These are phyloP conservation scores for Chromoteleia sp. DNA, from an alignment of 2,888 invertebrate species.

Conservation along the genomic window DNA sequence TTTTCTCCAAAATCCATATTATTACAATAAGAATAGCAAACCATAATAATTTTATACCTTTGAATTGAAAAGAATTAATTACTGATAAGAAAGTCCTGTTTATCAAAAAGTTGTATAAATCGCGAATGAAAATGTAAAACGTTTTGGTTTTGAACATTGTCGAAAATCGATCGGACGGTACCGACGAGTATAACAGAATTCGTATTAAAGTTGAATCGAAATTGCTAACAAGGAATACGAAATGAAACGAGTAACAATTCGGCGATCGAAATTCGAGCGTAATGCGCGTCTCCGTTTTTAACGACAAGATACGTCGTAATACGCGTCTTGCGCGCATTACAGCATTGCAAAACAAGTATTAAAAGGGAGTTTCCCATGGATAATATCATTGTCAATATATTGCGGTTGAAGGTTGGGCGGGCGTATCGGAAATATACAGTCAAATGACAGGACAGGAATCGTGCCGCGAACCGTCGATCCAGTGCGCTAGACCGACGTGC, in stretches of 20 bases:
- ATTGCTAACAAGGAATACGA: constrained; percentile 1
- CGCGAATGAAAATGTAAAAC: too few relatives aligned
- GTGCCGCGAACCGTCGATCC: constrained; percentile 66
- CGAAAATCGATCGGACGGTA: too few relatives aligned
- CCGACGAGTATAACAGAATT: too few relatives aligned
- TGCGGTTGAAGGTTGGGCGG: constrained; percentile 53
- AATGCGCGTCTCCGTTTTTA: constrained; percentile 9
- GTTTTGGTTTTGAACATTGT: too few relatives aligned
- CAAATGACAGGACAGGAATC: constrained; percentile 66
- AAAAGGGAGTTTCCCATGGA: constrained; percentile 60
- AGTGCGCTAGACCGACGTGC: constrained; percentile 59
- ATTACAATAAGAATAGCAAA: too few relatives aligned
- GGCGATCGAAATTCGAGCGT: constrained; percentile 22
- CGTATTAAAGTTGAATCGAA: background rate
- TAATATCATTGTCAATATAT: constrained; percentile 63
- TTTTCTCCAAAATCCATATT: too few relatives aligned
- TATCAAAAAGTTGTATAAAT: too few relatives aligned
- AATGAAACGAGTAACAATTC: constrained; percentile 1
- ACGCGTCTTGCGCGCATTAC: constrained; percentile 44
- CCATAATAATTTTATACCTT: too few relatives aligned
- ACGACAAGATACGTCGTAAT: constrained; percentile 18
- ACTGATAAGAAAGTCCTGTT: too few relatives aligned
- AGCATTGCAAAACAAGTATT: constrained; percentile 60
- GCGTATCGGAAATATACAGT: constrained; percentile 60
- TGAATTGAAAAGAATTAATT: too few relatives aligned